A percentile compares a stretch with the other conserved stretches of the same genome.
Conservation (phyloP, 2,888 invertebrate genomes). For the Lochmaea capreae region DNA sequence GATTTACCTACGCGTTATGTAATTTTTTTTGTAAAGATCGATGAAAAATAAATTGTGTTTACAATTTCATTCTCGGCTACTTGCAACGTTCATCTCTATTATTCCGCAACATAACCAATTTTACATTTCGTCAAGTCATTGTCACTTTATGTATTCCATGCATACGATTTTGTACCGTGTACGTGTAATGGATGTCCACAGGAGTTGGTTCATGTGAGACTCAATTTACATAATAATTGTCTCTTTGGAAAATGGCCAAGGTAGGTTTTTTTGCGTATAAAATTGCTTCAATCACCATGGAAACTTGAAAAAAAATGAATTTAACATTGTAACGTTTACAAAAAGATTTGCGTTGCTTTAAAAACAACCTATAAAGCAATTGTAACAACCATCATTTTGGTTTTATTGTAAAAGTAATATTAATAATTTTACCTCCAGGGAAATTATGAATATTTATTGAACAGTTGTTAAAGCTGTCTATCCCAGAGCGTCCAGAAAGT, state of each 20-base stretch:
- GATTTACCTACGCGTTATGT: no score
- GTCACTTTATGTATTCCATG: conserved; percentile 28
- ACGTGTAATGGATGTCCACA: conserved; percentile 23
- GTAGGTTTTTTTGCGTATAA: conserved; percentile 25
- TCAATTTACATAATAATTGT: conserved; percentile 35
- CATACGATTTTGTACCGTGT: conserved; percentile 15
- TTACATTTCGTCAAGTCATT: conserved; percentile 26
- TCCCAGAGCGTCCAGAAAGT: no score
- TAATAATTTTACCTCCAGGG: no score
- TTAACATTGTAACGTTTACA: background rate
- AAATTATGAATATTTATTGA: no score
- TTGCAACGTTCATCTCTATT: conserved; percentile 13
- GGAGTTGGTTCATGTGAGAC: conserved; percentile 27
- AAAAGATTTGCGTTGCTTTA: background rate
- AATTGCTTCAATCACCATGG: conserved; percentile 17
- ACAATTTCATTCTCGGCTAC: conserved; percentile 8
- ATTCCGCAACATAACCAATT: conserved; percentile 9
- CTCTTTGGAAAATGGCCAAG: conserved; percentile 34
- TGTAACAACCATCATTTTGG: no score
- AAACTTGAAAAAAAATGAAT: conserved; percentile 17
- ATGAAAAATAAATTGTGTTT: background rate
- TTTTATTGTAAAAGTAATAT: no score
- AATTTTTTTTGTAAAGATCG: background rate
- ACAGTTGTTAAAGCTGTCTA: no score
- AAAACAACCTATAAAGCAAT: no score